phyloP scores from a whole-genome alignment of 2,113 vertebrate species.

The Asarcornis scutulata region DNA sequence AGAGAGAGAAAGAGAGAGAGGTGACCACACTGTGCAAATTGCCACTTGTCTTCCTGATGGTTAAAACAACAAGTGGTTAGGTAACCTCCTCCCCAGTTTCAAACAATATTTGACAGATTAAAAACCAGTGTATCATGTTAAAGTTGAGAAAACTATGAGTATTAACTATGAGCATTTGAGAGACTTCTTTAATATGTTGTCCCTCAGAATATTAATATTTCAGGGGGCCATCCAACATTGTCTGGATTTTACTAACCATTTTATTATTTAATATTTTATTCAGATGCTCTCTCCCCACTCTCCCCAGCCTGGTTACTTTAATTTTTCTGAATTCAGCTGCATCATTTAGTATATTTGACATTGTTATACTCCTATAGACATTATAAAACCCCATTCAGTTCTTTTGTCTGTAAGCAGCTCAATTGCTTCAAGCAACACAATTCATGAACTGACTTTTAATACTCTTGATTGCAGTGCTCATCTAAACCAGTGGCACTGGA shows the following conservation, averaged over 20 bases:
- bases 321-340: not conserved
- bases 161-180: not conserved
- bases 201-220: not conserved
- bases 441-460: constrained; percentile 58
- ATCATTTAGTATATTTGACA: not conserved
- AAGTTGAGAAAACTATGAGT: not conserved
- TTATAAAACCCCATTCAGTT: constrained; percentile 32
- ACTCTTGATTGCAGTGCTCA: constrained; percentile 65
- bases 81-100: not conserved
- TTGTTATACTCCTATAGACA: not conserved
- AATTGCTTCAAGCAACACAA: constrained; percentile 28
- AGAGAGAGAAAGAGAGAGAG: not conserved
- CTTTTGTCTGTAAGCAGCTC: constrained; percentile 38
- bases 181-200: accelerated
- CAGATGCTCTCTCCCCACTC: not conserved
- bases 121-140: not conserved
- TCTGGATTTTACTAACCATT: not conserved
- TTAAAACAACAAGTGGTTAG: not conserved
- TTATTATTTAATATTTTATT: not conserved
- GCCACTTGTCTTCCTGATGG: not conserved
- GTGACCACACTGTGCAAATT: not conserved
- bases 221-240: not conserved
- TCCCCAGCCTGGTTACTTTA: not conserved
- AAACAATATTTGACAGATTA: not conserved
- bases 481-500: constrained; percentile 54